These are phyloP conservation scores for Alaudala cheleensis DNA, from an alignment of 2,113 vertebrate species.

Conservation along the genomic window DNA sequence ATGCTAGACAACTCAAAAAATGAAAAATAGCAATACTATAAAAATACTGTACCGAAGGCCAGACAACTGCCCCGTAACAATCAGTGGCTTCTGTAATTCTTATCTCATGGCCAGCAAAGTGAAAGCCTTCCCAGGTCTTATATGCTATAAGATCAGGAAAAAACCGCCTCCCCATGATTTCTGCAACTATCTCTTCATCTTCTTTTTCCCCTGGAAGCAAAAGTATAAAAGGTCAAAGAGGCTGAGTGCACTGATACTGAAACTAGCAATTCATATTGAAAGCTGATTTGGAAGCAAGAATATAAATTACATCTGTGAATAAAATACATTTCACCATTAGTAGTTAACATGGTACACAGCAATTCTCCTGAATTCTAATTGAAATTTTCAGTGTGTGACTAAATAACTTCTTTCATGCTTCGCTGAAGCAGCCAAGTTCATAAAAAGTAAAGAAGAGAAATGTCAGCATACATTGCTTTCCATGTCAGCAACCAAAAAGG, in stretches of 20 bases:
- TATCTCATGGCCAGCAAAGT: slow-evolving; percentile 86
- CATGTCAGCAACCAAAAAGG: not conserved
- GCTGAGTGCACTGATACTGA: not conserved
- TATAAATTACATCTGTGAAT: not conserved
- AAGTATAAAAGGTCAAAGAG: not conserved
- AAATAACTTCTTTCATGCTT: not conserved
- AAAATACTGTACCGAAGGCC: slow-evolving; percentile 86
- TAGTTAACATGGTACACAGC: not conserved
- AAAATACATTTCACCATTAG: not conserved
- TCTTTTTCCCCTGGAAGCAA: slow-evolving; percentile 34
- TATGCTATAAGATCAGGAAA: slow-evolving; percentile 74
- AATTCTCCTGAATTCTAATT: not conserved
- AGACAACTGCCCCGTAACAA: slow-evolving; percentile 89
- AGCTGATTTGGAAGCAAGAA: not conserved
- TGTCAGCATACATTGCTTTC: not conserved
- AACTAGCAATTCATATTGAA: not conserved
- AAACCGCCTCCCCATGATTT: slow-evolving; percentile 85
- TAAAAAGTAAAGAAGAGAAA: not conserved
- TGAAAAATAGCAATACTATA: not conserved
- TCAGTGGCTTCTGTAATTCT: slow-evolving; percentile 89
- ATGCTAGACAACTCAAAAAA: not conserved
- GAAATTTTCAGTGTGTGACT: not conserved
- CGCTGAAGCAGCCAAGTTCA: not conserved
- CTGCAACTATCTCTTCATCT: slow-evolving; percentile 75
- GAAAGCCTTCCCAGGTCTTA: slow-evolving; percentile 86